Evolutionary conservation across 2,888 invertebrate species (phyloP), one percentile per base, ranked within the genome.

Genomic region (Ferrisia virgata): DNA sequence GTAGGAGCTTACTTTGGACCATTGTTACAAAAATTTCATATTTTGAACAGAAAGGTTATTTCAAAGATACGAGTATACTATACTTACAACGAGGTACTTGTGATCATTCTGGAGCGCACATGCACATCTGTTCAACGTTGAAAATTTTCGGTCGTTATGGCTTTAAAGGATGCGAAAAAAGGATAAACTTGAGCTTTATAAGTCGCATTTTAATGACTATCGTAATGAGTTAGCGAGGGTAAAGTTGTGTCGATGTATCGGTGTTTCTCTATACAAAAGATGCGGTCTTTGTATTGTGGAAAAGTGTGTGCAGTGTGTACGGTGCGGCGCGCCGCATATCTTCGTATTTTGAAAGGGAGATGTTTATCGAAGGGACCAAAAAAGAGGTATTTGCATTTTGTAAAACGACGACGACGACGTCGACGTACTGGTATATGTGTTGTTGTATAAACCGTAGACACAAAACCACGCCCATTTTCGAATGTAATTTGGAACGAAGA

Each of bases 131-230:
- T 53, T 53, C 53, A 22, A 9, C 13, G 22, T 53, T 18, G 53
- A 22, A 18, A 53, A 53, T 0, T 53, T 53, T 53, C n/a, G 53
- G 53, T 53, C 53, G 53, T 53, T 53, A 53, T n/a, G n/a, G 53
- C 53, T 53, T 53, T 53, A 18, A 22, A 53, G 2, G 22, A 9
- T 8, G 64, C 15, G n/a, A 36, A 69, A 36, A 64, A 76, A 76
- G 72, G 72, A 36, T 76, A 33, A 13, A 69, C 69, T 69, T 28
- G 28, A 33, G 72, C 72, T 76, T 25, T 76, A n/a, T n/a, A 76
- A 36, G 72, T 76, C 22, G 72, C 33, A 76, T 76, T 76, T 76
- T 76, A 76, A 76, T 76, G 72, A 76, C 72, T 76, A 36, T 36
- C 33, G 36, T 76, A 76, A 76, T 76, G 72, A 76, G 72, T 76